Base-by-base conservation (phyloP, 1,140 invertebrate species). In the Chionoecetes opilio region DNA sequence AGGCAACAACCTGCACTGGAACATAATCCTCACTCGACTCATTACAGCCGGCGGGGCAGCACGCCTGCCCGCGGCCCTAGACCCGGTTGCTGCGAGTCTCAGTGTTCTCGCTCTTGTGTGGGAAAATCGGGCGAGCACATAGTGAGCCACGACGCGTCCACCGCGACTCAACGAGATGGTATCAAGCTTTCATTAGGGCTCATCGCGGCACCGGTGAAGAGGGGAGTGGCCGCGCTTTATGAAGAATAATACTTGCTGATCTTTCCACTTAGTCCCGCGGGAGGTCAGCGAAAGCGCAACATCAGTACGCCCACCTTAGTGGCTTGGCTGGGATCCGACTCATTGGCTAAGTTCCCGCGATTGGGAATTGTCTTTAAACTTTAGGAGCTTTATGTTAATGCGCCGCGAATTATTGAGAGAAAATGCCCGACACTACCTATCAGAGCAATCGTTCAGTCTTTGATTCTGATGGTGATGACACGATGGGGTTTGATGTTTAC, bases 161-260 rank as follows among this genome's bases (percentile, higher is more conserved):
- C 82, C 38, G n/a, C 82, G 17, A n/a, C 34, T 82, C 31, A 21
- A 2, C 1, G 84, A 85, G 91, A 93, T 93, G 82, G 35, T 85
- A 93, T 85, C 91, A 85, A 9, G 26, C 91, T 34, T 9, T 93
- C 63, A 93, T 93, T 82, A 93, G 26, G 82, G 34, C 63, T 37
- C 82, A 85, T 93, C 84, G 34, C 35, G 32, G 34, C 26, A 31
- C 91, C 21, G 34, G 41, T 9, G 46, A 29, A 26, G 29, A 46
- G 88, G 88, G 88, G 37, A 90, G 46, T 38, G 46, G 37, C 88
- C 35, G 88, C 88, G 88, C 88, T 90, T 90, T 46, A 90, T 37
- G 88, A 46, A 46, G 88, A 90, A 41, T 90, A 90, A 90, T 90
- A 90, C 88, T 41, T 11, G 37, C 88, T 90, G 88, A 90, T 90